These are phyloP conservation scores for Callopanchax toddi DNA, from an alignment of 2,113 vertebrate species.

Conservation along the genomic window DNA sequence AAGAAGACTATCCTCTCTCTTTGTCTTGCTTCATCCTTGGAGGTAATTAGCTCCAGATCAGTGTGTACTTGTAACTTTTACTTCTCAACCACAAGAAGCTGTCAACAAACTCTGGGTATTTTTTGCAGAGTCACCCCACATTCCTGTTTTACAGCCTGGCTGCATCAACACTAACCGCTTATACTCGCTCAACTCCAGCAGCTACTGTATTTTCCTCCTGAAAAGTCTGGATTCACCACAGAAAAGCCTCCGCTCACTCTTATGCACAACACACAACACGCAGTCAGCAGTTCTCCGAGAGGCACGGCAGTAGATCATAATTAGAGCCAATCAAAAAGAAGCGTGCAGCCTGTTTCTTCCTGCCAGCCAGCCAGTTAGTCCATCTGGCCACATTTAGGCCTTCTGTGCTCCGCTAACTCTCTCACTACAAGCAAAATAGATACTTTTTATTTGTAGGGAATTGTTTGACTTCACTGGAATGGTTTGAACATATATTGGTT, in stretches of 20 bases:
- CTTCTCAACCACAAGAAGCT: slow-evolving; percentile 5
- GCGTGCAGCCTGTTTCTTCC: slow-evolving; percentile 66
- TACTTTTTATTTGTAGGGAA: slow-evolving; percentile 40
- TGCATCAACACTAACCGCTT: slow-evolving; percentile 9
- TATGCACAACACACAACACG: slow-evolving; percentile 37
- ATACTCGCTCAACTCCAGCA: slow-evolving; percentile 17
- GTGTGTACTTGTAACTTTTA: slow-evolving; percentile 10
- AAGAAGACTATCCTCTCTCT: background rate
- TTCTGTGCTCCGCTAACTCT: slow-evolving; percentile 58
- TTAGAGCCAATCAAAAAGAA: slow-evolving; percentile 75
- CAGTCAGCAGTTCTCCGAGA: slow-evolving; percentile 64
- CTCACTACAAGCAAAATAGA: slow-evolving; percentile 45
- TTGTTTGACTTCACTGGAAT: slow-evolving; percentile 31
- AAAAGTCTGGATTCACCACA: slow-evolving; percentile 40
- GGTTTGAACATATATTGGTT: slow-evolving; percentile 29
- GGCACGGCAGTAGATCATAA: slow-evolving; percentile 69
- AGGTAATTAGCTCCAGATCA: slow-evolving; percentile 17
- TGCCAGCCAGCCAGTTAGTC: slow-evolving; percentile 63
- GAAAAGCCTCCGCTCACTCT: slow-evolving; percentile 7
- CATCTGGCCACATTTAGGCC: slow-evolving; percentile 64
- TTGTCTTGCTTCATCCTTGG: no score
- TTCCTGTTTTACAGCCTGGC: slow-evolving; percentile 6
- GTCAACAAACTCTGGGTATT: background rate
- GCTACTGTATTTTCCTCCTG: slow-evolving; percentile 25
- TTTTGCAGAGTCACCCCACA: slow-evolving; percentile 5